Evolutionary conservation across 2,888 invertebrate species (phyloP), one percentile per base, ranked within the genome.

Genomic region (Dolichomitus sp.): DNA sequence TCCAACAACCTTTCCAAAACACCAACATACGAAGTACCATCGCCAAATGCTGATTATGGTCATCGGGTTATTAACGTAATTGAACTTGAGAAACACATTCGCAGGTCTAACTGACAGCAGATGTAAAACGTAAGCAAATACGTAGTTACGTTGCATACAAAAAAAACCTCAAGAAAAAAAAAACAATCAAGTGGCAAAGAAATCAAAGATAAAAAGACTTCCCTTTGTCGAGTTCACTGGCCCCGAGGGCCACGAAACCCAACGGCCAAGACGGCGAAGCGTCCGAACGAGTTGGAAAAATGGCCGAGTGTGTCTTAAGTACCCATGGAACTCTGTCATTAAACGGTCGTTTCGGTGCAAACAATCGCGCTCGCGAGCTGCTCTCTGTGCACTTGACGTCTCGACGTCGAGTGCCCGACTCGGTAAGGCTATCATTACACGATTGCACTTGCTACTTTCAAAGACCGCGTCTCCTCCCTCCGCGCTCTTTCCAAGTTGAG

Each of bases 301-400:
- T 70, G 78, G 63, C 63, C 74, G 70, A 82, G 81, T 70, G 69
- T 69, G 74, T 79, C 81, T 82, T 45, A 80, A 80, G 74, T 72
- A 70, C 79, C 74, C 79, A 65, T 54, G 59, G 70, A 59, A 72
- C 80, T 75, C 76, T 79, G 81, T 83, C 84, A 87, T 87, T 87
- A 85, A 87, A 85, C 79, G 84, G 84, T 86, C 87, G 83, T 87
- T 87, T 73, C 86, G 81, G 75, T 17, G 84, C 84, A 84, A 87
- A 87, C 87, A 86, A 84, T 87, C 84, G 83, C 61, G 84, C 66
- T 17, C 75, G 66, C 61, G 81, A 81, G 23, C 23, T 23, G 27
- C 23, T 17, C 52, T 52, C 57, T 40, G 63, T 61, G 76, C 76
- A 73, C 72, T 79, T 75, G 79, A 75, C 75, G 33, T 33, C 33